These are phyloP conservation scores for Xenopus borealis DNA, from an alignment of 2,113 vertebrate species.

Conservation along the genomic window DNA sequence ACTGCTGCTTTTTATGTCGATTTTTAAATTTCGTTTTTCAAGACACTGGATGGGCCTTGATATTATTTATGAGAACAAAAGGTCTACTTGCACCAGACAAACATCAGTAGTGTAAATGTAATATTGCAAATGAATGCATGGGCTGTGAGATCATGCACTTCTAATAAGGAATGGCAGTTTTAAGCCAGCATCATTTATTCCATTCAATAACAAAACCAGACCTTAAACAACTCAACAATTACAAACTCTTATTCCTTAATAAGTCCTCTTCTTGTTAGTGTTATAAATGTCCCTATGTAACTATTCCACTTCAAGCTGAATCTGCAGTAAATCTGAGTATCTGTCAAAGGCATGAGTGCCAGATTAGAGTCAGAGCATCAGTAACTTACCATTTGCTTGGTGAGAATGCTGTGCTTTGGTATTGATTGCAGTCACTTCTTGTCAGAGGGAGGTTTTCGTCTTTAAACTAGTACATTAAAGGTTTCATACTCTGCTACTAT, in stretches of 20 bases:
- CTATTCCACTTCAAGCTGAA: slow-evolving; percentile 43
- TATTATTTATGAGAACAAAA: neutral
- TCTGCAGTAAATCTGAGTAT: slow-evolving; percentile 33
- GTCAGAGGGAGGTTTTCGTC: slow-evolving; percentile 55
- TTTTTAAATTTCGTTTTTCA: no score
- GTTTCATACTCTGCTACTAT: slow-evolving; percentile 47
- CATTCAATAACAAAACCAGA: slow-evolving; percentile 66
- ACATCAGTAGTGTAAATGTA: slow-evolving; percentile 59
- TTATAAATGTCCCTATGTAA: slow-evolving; percentile 44
- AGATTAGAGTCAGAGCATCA: neutral
- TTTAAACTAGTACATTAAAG: slow-evolving; percentile 46
- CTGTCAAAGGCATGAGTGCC: slow-evolving; percentile 46
- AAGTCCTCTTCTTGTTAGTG: slow-evolving; percentile 56
- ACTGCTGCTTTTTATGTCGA: no score
- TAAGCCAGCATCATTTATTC: slow-evolving; percentile 70
- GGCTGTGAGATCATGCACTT: slow-evolving; percentile 74
- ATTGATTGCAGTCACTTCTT: slow-evolving; percentile 51
- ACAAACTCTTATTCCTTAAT: slow-evolving; percentile 56
- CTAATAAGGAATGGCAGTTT: slow-evolving; percentile 77
- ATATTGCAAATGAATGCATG: slow-evolving; percentile 64
- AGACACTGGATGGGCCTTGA: no score
- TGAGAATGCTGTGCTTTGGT: slow-evolving; percentile 44
- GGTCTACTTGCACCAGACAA: slow-evolving; percentile 49
- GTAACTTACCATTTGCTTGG: slow-evolving; percentile 49
- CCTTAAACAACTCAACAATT: slow-evolving; percentile 50